phyloP scores from a whole-genome alignment of 2,888 invertebrate species.

The Isoperla grammatica region DNA sequence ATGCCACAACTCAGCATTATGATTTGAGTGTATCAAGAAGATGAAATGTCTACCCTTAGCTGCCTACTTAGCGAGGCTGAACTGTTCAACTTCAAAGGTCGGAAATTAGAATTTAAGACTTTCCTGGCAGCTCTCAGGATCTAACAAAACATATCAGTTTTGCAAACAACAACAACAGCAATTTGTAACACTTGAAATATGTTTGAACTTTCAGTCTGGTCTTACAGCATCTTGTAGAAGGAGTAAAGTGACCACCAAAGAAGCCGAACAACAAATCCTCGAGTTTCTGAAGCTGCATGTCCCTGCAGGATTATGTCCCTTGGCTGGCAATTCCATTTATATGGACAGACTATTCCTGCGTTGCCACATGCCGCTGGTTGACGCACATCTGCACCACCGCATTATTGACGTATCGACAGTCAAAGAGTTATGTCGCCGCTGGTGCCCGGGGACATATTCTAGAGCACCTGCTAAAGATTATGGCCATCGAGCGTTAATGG shows the following conservation, averaged over 20 bases:
- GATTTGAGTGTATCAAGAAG: too few species aligned
- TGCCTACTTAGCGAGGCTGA: too few species aligned
- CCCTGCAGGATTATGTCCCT: slow-evolving; percentile 55
- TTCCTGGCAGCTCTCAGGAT: too few species aligned
- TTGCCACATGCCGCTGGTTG: slow-evolving; percentile 75
- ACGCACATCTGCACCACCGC: slow-evolving; percentile 81
- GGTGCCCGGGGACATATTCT: slow-evolving; percentile 61
- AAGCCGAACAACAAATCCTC: slow-evolving; percentile 68
- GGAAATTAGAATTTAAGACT: too few species aligned
- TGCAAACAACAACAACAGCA: too few species aligned
- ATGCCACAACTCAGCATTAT: too few species aligned
- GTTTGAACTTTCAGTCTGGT: slow-evolving; percentile 61
- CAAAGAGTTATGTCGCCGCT: slow-evolving; percentile 72
- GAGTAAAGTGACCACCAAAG: slow-evolving; percentile 57
- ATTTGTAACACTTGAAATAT: too few species aligned
- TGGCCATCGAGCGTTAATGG: slow-evolving; percentile 70
- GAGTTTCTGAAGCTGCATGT: slow-evolving; percentile 59
- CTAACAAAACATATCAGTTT: too few species aligned
- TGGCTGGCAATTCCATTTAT: slow-evolving; percentile 85
- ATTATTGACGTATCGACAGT: slow-evolving; percentile 88
- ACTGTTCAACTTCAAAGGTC: too few species aligned
- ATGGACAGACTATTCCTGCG: slow-evolving; percentile 77
- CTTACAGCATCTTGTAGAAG: slow-evolving; percentile 64
- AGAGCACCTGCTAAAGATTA: slow-evolving; percentile 57
- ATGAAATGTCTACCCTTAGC: too few species aligned